A percentile compares a stretch with the other conserved stretches of the same genome.
Conservation (phyloP, 2,888 invertebrate genomes). For the Mythimna albipuncta region DNA sequence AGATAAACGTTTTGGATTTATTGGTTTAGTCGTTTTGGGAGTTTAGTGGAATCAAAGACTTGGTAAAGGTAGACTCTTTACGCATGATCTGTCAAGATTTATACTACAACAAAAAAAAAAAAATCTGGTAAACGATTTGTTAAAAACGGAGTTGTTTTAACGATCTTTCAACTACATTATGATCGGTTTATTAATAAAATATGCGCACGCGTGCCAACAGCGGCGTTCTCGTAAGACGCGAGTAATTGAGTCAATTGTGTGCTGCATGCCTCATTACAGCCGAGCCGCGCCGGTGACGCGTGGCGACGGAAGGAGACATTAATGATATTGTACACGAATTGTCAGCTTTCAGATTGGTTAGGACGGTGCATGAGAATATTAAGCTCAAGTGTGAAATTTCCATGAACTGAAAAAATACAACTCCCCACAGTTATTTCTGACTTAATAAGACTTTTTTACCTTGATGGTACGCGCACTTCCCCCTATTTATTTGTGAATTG, state of each 20-base stretch:
- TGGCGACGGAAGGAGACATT: slow-evolving; percentile 33
- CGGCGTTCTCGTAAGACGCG: slow-evolving; percentile 1
- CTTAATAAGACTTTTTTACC: too few relatives aligned
- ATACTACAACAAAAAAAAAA: neutral
- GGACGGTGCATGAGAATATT: too few relatives aligned
- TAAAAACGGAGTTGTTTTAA: neutral
- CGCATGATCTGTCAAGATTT: too few relatives aligned
- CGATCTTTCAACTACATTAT: neutral
- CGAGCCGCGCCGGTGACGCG: slow-evolving; percentile 16
- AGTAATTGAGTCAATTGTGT: slow-evolving; percentile 50
- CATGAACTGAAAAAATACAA: too few relatives aligned
- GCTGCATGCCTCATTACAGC: neutral
- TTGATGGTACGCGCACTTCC: too few relatives aligned
- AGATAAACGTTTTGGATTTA: too few relatives aligned
- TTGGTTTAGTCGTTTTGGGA: too few relatives aligned
- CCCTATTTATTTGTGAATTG: too few relatives aligned
- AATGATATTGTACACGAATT: slow-evolving; percentile 24
- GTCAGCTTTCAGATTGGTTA: neutral
- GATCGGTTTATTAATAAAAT: slow-evolving; percentile 38
- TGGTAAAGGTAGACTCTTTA: too few relatives aligned
- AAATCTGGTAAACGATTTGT: neutral
- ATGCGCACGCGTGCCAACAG: slow-evolving; percentile 16
- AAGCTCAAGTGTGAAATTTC: too few relatives aligned
- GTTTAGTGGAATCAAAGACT: too few relatives aligned
- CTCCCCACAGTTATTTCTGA: too few relatives aligned